These are phyloP conservation scores for Cynoglossus semilaevis DNA, from an alignment of 2,113 vertebrate genomes.

Conservation along the genomic window DNA sequence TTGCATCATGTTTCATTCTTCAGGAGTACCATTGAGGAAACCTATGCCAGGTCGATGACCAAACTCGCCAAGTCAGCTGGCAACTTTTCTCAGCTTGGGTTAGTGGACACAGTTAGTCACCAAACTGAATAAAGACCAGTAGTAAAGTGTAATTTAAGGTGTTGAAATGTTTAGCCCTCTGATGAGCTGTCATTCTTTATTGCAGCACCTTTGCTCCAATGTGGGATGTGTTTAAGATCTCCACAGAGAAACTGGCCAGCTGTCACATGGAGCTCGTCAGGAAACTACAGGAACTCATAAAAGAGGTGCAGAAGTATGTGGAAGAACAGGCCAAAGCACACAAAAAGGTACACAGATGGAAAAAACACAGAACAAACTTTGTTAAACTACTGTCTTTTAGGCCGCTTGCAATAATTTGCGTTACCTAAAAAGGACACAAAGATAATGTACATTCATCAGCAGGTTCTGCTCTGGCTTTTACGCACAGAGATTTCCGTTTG, in stretches of 20 bases:
- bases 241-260: constrained; percentile 90
- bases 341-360: constrained; percentile 84
- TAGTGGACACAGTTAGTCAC: constrained; percentile 55
- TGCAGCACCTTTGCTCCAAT: constrained; percentile 92
- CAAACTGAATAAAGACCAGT: background rate
- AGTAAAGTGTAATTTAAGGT: background rate
- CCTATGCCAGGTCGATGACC: constrained; percentile 94
- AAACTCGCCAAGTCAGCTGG: constrained; percentile 94
- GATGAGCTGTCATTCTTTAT: background rate
- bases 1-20: background rate
- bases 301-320: constrained; percentile 96
- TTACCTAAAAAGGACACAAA: no score
- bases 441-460: no score
- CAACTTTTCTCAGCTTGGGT: constrained; percentile 96
- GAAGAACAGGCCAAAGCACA: constrained; percentile 96
- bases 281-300: constrained; percentile 95
- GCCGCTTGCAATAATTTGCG: no score
- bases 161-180: background rate
- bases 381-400: no score
- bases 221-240: constrained; percentile 95
- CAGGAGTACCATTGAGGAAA: constrained; percentile 93
- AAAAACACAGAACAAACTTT: background rate
- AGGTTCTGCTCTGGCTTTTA: no score
- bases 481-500: no score
- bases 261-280: constrained; percentile 95